Evolutionary conservation across 2,113 vertebrate genomes (phyloP).

Genomic region (Chaetorhynchus papuensis): DNA sequence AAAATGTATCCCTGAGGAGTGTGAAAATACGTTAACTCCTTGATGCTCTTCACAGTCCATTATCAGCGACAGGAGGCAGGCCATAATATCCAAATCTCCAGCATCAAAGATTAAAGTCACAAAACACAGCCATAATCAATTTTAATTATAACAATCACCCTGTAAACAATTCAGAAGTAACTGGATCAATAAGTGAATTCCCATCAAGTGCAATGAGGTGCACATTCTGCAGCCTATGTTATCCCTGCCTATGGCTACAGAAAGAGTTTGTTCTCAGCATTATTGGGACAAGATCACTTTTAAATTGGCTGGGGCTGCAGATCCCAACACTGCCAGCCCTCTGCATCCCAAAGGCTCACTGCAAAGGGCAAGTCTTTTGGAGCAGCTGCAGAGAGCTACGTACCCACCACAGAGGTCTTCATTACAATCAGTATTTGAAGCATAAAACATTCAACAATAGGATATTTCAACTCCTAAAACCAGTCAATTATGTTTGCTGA

Average conservation of each 20-base stretch:
- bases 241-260: not conserved
- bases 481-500: slow-evolving; percentile 39
- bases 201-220: not conserved
- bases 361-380: not conserved
- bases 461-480: slow-evolving; percentile 56
- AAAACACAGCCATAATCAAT: not conserved
- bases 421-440: slow-evolving; percentile 24
- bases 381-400: accelerated
- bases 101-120: not conserved
- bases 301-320: not conserved
- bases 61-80: not conserved
- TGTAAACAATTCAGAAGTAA: not conserved
- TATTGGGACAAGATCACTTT: not conserved
- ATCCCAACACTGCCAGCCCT: not conserved
- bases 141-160: not conserved
- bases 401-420: not conserved
- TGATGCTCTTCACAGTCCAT: not conserved
- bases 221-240: not conserved
- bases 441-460: slow-evolving; percentile 36
- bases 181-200: slow-evolving; percentile 16
- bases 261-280: not conserved
- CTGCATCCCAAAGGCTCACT: not conserved
- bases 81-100: not conserved
- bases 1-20: not conserved
- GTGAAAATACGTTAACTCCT: not conserved